phyloP scores from a whole-genome alignment of 2,888 invertebrate species.

The Drosophila testacea region DNA sequence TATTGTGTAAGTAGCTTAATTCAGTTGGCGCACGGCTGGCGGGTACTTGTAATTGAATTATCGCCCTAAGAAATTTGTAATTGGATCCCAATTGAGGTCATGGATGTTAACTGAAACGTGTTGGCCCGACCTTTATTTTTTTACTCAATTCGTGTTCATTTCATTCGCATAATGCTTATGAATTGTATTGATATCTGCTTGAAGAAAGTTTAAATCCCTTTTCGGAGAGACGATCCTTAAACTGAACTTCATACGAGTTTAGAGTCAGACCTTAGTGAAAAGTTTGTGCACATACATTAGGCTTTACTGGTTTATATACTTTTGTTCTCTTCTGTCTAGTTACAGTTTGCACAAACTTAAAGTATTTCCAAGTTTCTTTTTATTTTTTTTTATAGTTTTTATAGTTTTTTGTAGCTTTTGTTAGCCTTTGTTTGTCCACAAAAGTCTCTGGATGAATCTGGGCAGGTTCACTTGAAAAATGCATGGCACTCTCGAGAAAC shows the following conservation, averaged over 20 bases:
- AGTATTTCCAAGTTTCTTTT: conserved; percentile 42
- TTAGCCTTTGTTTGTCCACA: conserved; percentile 59
- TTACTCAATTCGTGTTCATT: conserved; percentile 1
- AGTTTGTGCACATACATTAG: conserved; percentile 21
- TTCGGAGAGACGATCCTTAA: background rate
- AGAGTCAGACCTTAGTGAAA: conserved; percentile 6
- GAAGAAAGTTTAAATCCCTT: background rate
- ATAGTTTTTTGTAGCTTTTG: conserved; percentile 16
- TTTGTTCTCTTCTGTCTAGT: conserved; percentile 8
- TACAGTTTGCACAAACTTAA: conserved; percentile 33
- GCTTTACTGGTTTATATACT: conserved; percentile 21
- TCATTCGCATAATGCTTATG: background rate
- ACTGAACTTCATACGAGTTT: conserved; percentile 6
- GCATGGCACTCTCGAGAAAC: conserved; percentile 42
- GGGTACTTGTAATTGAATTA: conserved; percentile 50
- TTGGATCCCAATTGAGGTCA: conserved; percentile 41
- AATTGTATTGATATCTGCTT: background rate
- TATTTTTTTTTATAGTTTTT: conserved; percentile 13
- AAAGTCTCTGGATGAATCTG: conserved; percentile 40
- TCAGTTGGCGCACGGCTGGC: conserved; percentile 40
- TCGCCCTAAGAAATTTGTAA: conserved; percentile 43
- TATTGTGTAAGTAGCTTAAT: conserved; percentile 77
- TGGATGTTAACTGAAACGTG: conserved; percentile 17
- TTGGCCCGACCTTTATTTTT: background rate
- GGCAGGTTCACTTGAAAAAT: conserved; percentile 48